Evolutionary conservation across 1,140 invertebrate species (phyloP).

Genomic region (Linepithema humile): DNA sequence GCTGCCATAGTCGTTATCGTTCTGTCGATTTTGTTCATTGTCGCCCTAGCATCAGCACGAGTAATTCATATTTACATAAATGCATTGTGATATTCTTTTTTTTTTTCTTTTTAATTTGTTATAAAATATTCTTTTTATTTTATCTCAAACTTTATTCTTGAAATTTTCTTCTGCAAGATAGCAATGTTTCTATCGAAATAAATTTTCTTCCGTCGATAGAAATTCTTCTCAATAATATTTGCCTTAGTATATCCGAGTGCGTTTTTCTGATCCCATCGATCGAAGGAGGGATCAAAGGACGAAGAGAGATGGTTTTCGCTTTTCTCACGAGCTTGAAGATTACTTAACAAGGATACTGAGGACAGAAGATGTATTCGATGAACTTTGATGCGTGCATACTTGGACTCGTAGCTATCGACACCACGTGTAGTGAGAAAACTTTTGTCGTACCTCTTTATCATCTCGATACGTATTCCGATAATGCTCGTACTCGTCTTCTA

Average conservation of each 20-base stretch:
- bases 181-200: background rate
- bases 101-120: too few relatives aligned
- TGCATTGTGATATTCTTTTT: too few relatives aligned
- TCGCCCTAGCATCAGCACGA: background rate
- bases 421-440: too few relatives aligned
- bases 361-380: background rate
- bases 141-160: background rate
- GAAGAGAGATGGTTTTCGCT: conserved; percentile 28
- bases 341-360: conserved; percentile 45
- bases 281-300: conserved; percentile 29
- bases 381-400: background rate
- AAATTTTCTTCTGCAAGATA: background rate
- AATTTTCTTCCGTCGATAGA: conserved; percentile 13
- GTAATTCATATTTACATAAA: background rate
- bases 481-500: background rate
- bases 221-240: conserved; percentile 54
- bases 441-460: background rate
- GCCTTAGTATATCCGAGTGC: conserved; percentile 11
- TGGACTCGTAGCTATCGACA: background rate
- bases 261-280: conserved; percentile 17
- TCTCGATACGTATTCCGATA: conserved; percentile 4
- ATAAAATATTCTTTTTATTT: too few relatives aligned
- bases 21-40: background rate
- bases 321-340: conserved; percentile 25
- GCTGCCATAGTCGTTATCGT: background rate